A percentile compares a stretch with the other conserved stretches of the same genome.
Conservation (phyloP, 2,888 invertebrate genomes). For the Drosophila bunnanda region DNA sequence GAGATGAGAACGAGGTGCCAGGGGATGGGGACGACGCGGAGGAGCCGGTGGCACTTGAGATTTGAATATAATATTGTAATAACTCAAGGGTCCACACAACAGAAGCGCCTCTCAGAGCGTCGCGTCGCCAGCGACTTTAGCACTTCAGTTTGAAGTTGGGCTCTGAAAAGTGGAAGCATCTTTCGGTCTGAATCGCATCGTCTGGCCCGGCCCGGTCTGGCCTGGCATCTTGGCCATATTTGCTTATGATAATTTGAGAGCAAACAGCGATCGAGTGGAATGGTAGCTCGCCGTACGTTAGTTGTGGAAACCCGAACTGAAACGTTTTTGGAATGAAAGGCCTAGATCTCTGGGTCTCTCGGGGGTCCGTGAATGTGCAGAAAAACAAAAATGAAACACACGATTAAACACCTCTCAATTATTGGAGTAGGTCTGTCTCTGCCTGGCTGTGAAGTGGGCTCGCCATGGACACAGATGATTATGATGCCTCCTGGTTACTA, state of each 20-base stretch:
- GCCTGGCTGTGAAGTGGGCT: slow-evolving; percentile 70
- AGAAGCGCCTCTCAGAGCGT: slow-evolving; percentile 73
- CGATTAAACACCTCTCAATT: slow-evolving; percentile 85
- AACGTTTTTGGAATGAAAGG: slow-evolving; percentile 43
- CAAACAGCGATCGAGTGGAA: slow-evolving; percentile 76
- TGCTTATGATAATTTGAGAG: slow-evolving; percentile 83
- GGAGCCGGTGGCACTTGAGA: slow-evolving; percentile 77
- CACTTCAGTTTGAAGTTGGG: slow-evolving; percentile 66
- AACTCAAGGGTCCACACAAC: slow-evolving; percentile 75
- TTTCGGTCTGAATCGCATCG: slow-evolving; percentile 12
- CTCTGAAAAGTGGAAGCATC: slow-evolving; percentile 51
- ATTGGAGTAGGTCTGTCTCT: slow-evolving; percentile 64
- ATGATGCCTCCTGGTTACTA: slow-evolving; percentile 59
- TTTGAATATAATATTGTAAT: slow-evolving; percentile 79
- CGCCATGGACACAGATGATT: slow-evolving; percentile 66
- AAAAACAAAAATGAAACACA: slow-evolving; percentile 80
- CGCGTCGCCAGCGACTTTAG: slow-evolving; percentile 81
- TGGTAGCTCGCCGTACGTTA: slow-evolving; percentile 20
- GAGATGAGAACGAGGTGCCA: slow-evolving; percentile 4
- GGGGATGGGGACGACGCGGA: slow-evolving; percentile 6
- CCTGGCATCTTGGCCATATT: slow-evolving; percentile 66
- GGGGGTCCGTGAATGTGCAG: slow-evolving; percentile 75
- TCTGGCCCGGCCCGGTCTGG: slow-evolving; percentile 14
- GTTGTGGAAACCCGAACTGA: slow-evolving; percentile 27
- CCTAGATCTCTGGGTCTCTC: slow-evolving; percentile 47